These are phyloP conservation scores for Drosophila siamana DNA, from an alignment of 2,888 invertebrate species.

Conservation along the genomic window DNA sequence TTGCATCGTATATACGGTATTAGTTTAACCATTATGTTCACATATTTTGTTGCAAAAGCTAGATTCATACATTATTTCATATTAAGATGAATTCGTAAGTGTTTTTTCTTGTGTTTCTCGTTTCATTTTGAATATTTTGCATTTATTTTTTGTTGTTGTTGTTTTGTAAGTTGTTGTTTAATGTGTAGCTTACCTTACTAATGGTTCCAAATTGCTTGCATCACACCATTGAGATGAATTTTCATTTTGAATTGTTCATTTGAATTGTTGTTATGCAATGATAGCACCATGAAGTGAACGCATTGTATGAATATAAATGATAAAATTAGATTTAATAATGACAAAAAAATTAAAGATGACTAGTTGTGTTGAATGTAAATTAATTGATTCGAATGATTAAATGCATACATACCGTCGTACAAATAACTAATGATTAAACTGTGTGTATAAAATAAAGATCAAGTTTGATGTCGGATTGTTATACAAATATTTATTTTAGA, in stretches of 20 bases:
- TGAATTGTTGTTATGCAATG: slow-evolving; percentile 72
- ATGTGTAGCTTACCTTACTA: slow-evolving; percentile 86
- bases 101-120: background rate
- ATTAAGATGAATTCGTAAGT: slow-evolving; percentile 23
- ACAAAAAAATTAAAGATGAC: slow-evolving; percentile 17
- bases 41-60: slow-evolving; percentile 26
- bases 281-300: slow-evolving; percentile 80
- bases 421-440: slow-evolving; percentile 63
- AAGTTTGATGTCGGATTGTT: slow-evolving; percentile 22
- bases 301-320: slow-evolving; percentile 52
- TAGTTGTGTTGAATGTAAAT: slow-evolving; percentile 11
- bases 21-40: slow-evolving; percentile 20
- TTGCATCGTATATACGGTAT: slow-evolving; percentile 37
- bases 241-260: slow-evolving; percentile 63
- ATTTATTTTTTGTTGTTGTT: slow-evolving; percentile 15
- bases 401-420: slow-evolving; percentile 57
- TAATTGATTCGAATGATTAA: slow-evolving; percentile 4
- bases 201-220: slow-evolving; percentile 86
- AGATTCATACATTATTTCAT: slow-evolving; percentile 10
- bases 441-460: slow-evolving; percentile 18
- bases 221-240: slow-evolving; percentile 85
- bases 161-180: slow-evolving; percentile 75
- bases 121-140: slow-evolving; percentile 7
- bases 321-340: slow-evolving; percentile 37
- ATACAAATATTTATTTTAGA: slow-evolving; percentile 50